Base-by-base conservation (phyloP, 2,888 invertebrate species). In the Netelia virgata region DNA sequence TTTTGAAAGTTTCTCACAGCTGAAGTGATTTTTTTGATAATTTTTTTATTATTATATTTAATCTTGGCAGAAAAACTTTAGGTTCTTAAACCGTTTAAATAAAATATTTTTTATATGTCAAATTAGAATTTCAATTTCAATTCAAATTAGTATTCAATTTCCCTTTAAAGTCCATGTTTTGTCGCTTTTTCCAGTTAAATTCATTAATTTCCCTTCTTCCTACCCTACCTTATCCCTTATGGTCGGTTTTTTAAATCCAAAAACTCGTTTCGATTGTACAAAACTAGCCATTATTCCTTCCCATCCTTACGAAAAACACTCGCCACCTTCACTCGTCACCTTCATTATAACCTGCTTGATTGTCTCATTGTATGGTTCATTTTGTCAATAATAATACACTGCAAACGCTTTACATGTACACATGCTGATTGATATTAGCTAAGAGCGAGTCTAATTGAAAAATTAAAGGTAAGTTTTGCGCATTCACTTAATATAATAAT, bases 291-390 rank as follows among this genome's bases (percentile, higher is more conserved):
- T 63, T 68, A 50, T n/a, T 43, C 68, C 59, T 23, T 57, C 57
- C 68, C 43, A 43, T 68, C 59, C 76, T 16, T 59, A 68, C 20
- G 47, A 47, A 76, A 68, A 23, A 47, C 11, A 68, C 55, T 76
- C 43, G 76, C 76, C 23, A 68, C 66, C 68, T 76, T 76, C 68
- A 41, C 68, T 43, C 57, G 43, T 76, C 20, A 57, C 23, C 47
- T 59, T 1, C 57, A 57, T 23, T 11, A 68, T 20, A 1, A 23
- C 20, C 1, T n/a, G 23, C 9, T 11, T 14, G 18, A 10, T 6
- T 50, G 23, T n/a, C 18, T 50, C 6, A 50, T 20, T 18, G 50
- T 18, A 18, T 18, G 14, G 6, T 68, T 50, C 14, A 11, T 50
- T 11, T 16, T 18, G 18, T 18, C 16, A 36, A 14, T n/a, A 23